phyloP scores from a whole-genome alignment of 1,140 invertebrate species.

The Geopemphigus sp. region DNA sequence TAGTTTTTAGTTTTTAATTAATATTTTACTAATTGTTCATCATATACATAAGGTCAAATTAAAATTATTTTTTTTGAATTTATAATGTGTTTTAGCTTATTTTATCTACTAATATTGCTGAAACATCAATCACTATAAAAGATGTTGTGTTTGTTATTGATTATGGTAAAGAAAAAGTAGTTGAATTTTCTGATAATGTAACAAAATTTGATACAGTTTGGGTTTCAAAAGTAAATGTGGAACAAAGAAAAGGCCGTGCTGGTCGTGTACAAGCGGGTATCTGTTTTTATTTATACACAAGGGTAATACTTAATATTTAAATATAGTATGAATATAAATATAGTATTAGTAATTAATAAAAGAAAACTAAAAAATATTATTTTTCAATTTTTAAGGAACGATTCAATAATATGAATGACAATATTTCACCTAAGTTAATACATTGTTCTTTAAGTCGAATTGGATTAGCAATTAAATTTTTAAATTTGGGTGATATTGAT shows the following conservation, averaged over 20 bases:
- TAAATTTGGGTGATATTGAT: constrained; percentile 82
- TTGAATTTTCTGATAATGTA: constrained; percentile 93
- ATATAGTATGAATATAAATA: neutral
- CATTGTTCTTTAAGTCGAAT: constrained; percentile 89
- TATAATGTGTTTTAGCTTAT: constrained; percentile 64
- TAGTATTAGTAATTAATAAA: neutral
- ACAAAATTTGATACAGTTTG: constrained; percentile 91
- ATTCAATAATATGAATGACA: constrained; percentile 77
- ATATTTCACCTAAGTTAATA: constrained; percentile 93
- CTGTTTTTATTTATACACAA: constrained; percentile 85
- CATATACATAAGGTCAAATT: neutral
- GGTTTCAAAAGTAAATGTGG: constrained; percentile 87
- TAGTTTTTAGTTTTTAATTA: too few relatives aligned
- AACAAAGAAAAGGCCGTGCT: constrained; percentile 86
- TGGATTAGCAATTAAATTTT: constrained; percentile 77
- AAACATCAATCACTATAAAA: constrained; percentile 94
- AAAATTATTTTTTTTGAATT: neutral
- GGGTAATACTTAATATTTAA: constrained; percentile 54
- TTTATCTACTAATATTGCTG: constrained; percentile 89
- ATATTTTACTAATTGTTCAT: too few relatives aligned
- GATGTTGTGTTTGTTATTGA: constrained; percentile 96
- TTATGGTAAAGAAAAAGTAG: constrained; percentile 92
- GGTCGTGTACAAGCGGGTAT: constrained; percentile 83
- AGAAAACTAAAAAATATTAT: constrained; percentile 15
- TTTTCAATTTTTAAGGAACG: constrained; percentile 59